Evolutionary conservation across 2,888 invertebrate genomes (phyloP), one percentile per base, ranked within the genome.

Genomic region (Mycogona germanica): DNA sequence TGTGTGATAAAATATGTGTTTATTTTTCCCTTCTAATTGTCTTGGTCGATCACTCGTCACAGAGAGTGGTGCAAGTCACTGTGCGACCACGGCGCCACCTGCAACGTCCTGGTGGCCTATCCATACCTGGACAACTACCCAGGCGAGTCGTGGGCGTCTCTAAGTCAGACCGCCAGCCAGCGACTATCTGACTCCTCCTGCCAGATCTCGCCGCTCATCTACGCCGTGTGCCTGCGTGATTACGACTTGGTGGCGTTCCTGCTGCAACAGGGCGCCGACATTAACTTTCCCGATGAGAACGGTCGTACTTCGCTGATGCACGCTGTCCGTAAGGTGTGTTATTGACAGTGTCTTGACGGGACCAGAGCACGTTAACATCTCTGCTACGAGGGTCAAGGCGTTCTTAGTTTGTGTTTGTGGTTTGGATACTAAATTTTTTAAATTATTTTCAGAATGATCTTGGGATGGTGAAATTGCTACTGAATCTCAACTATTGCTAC

Each of bases 271-370:
- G 66, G 67, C 26, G 71, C 70, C 12, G 65, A 65, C 25, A 62
- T 68, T 2, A 70, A 71, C 59, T 63, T 66, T 57, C 58, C 67
- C 9, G 71, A 72, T 60, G 65, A 63, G 47, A 56, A 63, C 21
- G 66, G 66, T 7, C 56, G 65, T n/a, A 69, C 69, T 14, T 69
- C 72, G 12, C 59, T 72, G 32, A 71, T 71, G 70, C 67, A 70
- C 62, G 70, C 72, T 42, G 68, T 70, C 12, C 63, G 63, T 60
- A 60, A 65, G 65, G 71, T 70, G 61, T 58, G 63, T 52, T n/a
- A 42, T 17, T 19, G 9, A 48, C 6, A 35, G 26, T n/a, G n/a
- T n/a, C n/a, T n/a, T n/a, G n/a, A n/a, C n/a, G n/a, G n/a, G n/a
- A n/a, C n/a, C n/a, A n/a, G n/a, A n/a, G n/a, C 12, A n/a, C n/a